These are phyloP conservation scores for Psammodynastes pulverulentus DNA, from an alignment of 2,113 vertebrate species.

Conservation along the genomic window DNA sequence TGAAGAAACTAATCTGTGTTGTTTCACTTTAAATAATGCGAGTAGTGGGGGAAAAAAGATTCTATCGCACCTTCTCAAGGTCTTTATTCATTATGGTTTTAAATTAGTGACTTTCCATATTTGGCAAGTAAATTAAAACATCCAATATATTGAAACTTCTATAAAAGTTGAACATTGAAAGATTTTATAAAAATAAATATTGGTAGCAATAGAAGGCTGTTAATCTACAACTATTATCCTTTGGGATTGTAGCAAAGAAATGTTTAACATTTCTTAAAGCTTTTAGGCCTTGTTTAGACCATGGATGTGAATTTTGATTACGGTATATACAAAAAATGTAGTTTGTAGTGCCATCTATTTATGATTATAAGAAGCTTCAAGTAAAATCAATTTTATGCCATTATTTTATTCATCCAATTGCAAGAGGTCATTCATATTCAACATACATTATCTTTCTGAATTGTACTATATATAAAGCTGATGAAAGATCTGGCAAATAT, in stretches of 20 bases:
- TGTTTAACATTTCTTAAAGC: background rate
- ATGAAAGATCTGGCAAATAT: background rate
- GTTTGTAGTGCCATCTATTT: background rate
- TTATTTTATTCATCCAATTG: background rate
- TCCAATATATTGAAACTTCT: background rate
- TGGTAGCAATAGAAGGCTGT: background rate
- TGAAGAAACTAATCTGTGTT: background rate
- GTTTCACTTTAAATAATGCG: background rate
- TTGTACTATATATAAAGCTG: background rate
- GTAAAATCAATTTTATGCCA: background rate
- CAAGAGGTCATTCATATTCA: background rate
- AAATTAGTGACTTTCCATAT: background rate
- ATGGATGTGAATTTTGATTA: background rate
- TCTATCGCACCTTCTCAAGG: background rate
- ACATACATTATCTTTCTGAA: background rate
- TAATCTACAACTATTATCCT: background rate
- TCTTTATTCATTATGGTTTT: background rate
- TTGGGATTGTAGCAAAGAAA: background rate
- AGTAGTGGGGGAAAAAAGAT: background rate
- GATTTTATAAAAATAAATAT: background rate
- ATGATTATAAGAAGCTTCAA: background rate
- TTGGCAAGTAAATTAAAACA: background rate
- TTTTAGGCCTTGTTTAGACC: background rate
- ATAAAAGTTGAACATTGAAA: background rate
- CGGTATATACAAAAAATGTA: background rate